Percentiles rank a stretch among this genome's conserved stretches.
These are phyloP conservation scores for Gastrophysa polygoni DNA, from an alignment of 2,888 invertebrate genomes.

Conservation along the genomic window DNA sequence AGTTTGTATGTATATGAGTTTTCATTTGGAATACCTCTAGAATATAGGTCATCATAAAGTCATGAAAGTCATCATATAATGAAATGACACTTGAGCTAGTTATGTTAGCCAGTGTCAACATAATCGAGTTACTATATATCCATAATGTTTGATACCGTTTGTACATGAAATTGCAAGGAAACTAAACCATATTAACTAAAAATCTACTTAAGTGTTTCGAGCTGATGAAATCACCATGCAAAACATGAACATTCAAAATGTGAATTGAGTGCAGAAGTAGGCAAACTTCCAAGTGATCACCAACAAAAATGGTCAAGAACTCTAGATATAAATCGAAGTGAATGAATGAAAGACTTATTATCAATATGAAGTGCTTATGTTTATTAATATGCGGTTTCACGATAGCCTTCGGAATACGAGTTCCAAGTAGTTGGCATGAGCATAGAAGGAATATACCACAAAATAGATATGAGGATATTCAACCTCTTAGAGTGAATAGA, in stretches of 20 bases:
- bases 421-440: constrained; percentile 36
- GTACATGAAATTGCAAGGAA: not conserved
- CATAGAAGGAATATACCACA: not conserved
- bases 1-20: no score
- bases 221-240: not conserved
- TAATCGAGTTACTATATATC: no score
- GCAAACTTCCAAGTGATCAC: no score
- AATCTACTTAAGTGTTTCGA: not conserved
- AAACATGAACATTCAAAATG: no score
- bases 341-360: constrained; percentile 27
- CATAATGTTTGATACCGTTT: not conserved
- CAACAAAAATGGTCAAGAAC: not conserved
- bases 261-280: no score
- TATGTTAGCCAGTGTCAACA: no score
- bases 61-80: no score
- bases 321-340: not conserved
- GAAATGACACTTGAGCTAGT: no score
- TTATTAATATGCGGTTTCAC: constrained; percentile 33
- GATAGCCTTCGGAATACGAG: constrained; percentile 33
- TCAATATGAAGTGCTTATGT: constrained; percentile 40
- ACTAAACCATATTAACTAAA: not conserved
- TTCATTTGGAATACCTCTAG: no score
- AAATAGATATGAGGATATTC: constrained; percentile 11
- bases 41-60: no score
- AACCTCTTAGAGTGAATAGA: constrained; percentile 2